Evolutionary conservation across 2,113 vertebrate species (phyloP).

Genomic region (Merops nubicus): DNA sequence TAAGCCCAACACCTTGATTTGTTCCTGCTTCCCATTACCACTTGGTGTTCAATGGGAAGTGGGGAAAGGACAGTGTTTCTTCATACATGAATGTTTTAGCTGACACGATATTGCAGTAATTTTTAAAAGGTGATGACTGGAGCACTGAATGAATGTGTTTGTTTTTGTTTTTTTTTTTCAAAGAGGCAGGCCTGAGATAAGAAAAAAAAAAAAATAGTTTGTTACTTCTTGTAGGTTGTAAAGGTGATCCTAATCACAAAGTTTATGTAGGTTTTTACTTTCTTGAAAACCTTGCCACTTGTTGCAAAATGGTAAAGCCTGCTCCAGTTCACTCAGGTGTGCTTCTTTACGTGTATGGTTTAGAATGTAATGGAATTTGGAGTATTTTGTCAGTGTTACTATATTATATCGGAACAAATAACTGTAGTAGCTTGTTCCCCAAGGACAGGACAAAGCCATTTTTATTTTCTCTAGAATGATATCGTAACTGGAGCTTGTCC

Average conservation of each 20-base stretch:
- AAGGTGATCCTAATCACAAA: background rate
- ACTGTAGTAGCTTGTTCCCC: background rate
- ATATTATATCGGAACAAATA: background rate
- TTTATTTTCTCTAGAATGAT: background rate
- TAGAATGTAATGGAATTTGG: background rate
- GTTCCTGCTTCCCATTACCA: background rate
- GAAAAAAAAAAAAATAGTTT: background rate
- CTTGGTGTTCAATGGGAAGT: background rate
- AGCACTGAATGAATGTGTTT: background rate
- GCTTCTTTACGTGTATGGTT: background rate
- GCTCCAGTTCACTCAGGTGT: background rate
- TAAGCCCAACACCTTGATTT: background rate
- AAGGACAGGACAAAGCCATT: background rate
- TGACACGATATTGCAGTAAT: background rate
- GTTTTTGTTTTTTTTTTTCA: background rate
- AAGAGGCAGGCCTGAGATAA: background rate
- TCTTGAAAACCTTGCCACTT: background rate
- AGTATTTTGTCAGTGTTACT: background rate
- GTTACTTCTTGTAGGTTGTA: background rate
- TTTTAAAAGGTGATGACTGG: background rate
- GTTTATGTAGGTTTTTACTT: background rate
- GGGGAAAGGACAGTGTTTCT: background rate
- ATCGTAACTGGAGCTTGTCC: background rate
- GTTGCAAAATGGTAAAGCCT: background rate
- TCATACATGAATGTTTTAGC: background rate